phyloP scores from a whole-genome alignment of 2,888 invertebrate genomes.

The Cordilura impudica region DNA sequence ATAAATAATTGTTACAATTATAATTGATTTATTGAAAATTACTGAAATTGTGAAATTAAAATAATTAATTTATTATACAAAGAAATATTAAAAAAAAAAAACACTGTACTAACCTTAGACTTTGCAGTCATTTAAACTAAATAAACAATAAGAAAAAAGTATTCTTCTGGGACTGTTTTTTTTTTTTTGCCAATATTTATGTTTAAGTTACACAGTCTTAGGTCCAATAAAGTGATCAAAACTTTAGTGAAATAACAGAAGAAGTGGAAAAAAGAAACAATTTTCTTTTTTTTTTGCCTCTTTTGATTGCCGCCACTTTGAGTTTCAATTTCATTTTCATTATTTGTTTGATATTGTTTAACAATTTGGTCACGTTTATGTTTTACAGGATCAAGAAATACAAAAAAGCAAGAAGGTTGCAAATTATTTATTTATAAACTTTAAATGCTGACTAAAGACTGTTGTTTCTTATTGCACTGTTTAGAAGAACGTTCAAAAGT shows the following conservation, averaged over 20 bases:
- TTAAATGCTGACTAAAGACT: constrained; percentile 66
- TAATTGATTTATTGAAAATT: constrained; percentile 25
- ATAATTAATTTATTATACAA: constrained; percentile 38
- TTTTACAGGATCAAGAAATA: constrained; percentile 41
- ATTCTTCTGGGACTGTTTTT: constrained; percentile 18
- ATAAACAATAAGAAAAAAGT: not conserved
- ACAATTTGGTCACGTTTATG: constrained; percentile 56
- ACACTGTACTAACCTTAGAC: too few relatives aligned
- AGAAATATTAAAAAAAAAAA: not conserved
- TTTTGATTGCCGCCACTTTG: constrained; percentile 34
- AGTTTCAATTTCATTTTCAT: constrained; percentile 55
- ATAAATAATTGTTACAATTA: constrained; percentile 53
- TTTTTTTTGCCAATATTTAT: not conserved
- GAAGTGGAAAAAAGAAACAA: not conserved
- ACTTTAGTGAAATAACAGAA: constrained; percentile 1
- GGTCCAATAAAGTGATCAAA: constrained; percentile 59
- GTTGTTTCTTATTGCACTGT: constrained; percentile 6
- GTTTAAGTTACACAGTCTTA: constrained; percentile 7
- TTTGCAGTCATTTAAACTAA: not conserved
- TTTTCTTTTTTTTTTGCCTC: constrained; percentile 16
- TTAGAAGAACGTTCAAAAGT: constrained; percentile 14
- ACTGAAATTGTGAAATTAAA: constrained; percentile 20
- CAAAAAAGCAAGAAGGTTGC: constrained; percentile 58
- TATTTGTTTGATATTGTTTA: constrained; percentile 45
- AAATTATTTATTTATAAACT: constrained; percentile 75